phyloP scores from a whole-genome alignment of 2,113 vertebrate species.

The Engystomops pustulosus region DNA sequence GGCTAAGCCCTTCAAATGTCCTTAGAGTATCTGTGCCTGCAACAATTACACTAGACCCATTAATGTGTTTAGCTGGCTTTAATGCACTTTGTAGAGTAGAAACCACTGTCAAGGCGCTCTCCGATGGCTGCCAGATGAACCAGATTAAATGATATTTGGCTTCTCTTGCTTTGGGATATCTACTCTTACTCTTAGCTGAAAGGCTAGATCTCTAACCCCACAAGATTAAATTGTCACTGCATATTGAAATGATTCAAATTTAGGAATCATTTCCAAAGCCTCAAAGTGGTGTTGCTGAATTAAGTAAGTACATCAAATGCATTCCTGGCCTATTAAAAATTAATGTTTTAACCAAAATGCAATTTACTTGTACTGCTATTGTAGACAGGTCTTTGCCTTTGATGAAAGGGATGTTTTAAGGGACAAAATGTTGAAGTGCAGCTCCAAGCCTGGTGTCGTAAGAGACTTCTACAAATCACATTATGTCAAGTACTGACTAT shows the following conservation, averaged over 20 bases:
- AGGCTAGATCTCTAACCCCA: slow-evolving; percentile 58
- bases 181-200: slow-evolving; percentile 58
- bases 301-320: slow-evolving; percentile 61
- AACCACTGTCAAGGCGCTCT: slow-evolving; percentile 62
- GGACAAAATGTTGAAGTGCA: slow-evolving; percentile 38
- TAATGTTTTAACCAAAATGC: slow-evolving; percentile 56
- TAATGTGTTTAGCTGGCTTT: slow-evolving; percentile 63
- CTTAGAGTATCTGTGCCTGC: slow-evolving; percentile 43
- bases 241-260: slow-evolving; percentile 61
- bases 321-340: slow-evolving; percentile 58
- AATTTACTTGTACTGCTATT: slow-evolving; percentile 57
- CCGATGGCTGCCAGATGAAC: slow-evolving; percentile 57
- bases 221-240: slow-evolving; percentile 61
- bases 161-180: slow-evolving; percentile 48
- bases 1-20: slow-evolving; percentile 55
- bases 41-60: slow-evolving; percentile 54
- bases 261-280: slow-evolving; percentile 60
- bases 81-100: slow-evolving; percentile 64
- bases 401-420: slow-evolving; percentile 38
- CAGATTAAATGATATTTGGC: slow-evolving; percentile 61
- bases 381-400: slow-evolving; percentile 46
- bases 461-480: slow-evolving; percentile 42
- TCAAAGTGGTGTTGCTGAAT: slow-evolving; percentile 58
- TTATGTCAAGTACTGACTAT: slow-evolving; percentile 27
- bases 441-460: slow-evolving; percentile 13